Percentiles rank a stretch among this genome's conserved stretches.
Conservation (phyloP, 2,113 vertebrate genomes). For the Phasianus colchicus region DNA sequence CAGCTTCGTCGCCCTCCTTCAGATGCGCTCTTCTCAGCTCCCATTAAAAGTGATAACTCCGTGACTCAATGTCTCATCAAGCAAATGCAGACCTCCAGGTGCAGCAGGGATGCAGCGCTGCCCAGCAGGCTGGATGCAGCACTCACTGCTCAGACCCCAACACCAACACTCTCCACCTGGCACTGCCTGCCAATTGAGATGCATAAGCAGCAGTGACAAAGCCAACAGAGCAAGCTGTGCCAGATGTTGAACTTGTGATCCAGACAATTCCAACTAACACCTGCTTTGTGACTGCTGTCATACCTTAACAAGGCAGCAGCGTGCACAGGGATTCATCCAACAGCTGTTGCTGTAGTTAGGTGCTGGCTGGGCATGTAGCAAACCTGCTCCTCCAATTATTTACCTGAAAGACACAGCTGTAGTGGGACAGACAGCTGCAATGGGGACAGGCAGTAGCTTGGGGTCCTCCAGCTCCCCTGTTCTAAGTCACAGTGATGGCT, state of each 20-base stretch:
- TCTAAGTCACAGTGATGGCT: background rate
- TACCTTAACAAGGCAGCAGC: background rate
- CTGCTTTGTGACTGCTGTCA: background rate
- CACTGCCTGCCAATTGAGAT: background rate
- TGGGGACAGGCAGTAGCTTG: background rate
- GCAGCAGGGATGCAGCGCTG: background rate
- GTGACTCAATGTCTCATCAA: background rate
- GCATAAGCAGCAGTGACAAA: background rate
- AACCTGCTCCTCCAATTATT: background rate
- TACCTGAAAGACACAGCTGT: background rate
- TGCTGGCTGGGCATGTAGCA: constrained; percentile 3
- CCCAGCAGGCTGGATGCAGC: too few relatives aligned
- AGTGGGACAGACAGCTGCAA: background rate
- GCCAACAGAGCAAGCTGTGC: background rate
- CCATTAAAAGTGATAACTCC: background rate
- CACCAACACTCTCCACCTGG: background rate
- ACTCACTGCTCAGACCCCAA: background rate
- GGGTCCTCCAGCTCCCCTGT: background rate
- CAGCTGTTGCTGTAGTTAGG: background rate
- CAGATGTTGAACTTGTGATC: background rate
- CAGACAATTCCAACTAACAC: background rate
- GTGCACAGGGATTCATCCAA: background rate
- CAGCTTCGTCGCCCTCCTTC: too few relatives aligned
- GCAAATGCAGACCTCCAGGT: fast-evolving
- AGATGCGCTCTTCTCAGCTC: too few relatives aligned